These are phyloP conservation scores for Phaetusa simplex DNA, from an alignment of 2,113 vertebrate genomes.

Conservation along the genomic window DNA sequence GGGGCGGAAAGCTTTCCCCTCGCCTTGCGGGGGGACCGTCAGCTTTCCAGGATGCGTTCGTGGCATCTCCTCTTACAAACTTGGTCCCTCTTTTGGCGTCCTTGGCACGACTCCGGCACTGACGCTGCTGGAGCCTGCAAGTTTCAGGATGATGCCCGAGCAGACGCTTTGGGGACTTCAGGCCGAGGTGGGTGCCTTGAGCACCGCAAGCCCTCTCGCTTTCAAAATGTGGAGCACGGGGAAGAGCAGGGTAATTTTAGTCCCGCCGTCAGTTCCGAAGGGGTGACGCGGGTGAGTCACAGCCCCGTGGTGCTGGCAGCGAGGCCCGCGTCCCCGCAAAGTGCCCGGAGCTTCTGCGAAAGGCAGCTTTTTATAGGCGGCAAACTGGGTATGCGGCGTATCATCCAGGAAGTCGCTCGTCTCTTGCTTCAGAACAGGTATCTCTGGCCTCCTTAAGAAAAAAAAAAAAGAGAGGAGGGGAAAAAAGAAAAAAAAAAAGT, in stretches of 20 bases:
- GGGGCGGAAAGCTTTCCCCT: not conserved
- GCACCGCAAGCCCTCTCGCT: not conserved
- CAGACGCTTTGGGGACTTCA: fast-evolving
- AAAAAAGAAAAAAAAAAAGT: not conserved
- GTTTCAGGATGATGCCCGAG: fast-evolving
- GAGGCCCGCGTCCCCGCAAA: not conserved
- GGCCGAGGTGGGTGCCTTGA: not conserved
- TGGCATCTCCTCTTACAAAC: not conserved
- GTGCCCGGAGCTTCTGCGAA: not conserved
- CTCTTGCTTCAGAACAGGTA: constrained; percentile 49
- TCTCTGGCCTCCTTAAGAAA: not conserved
- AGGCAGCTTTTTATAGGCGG: not conserved
- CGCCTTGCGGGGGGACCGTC: fast-evolving
- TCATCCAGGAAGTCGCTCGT: not conserved
- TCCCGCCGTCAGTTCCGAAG: not conserved
- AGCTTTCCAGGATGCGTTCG: not conserved
- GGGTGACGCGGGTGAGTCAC: not conserved
- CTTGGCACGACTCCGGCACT: fast-evolving
- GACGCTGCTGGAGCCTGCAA: fast-evolving
- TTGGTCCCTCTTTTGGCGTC: not conserved
- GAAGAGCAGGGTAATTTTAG: not conserved
- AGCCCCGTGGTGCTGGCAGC: not conserved
- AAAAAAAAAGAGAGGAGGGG: not conserved
- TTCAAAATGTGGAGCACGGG: not conserved
- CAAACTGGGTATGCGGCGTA: not conserved